A percentile compares a stretch with the other conserved stretches of the same genome.
phyloP scores from a whole-genome alignment of 2,797 vertebrate species.

The Chlorospingus flavigularis region DNA sequence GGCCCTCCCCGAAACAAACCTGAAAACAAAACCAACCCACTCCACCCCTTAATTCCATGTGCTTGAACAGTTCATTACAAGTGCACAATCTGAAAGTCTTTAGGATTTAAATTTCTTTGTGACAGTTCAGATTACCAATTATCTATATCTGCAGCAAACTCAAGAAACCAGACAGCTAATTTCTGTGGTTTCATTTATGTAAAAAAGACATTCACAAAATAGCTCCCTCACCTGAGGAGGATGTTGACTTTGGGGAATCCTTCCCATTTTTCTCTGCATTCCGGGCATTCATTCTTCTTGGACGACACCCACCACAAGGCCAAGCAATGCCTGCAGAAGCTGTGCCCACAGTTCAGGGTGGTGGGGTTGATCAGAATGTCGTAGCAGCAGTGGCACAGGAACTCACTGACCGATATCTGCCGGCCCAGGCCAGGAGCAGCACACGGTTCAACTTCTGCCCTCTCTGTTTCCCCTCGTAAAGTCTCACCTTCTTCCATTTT shows the following conservation, averaged over 20 bases:
- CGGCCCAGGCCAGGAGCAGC: neutral
- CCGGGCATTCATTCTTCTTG: slow-evolving; percentile 90
- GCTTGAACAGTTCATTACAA: neutral
- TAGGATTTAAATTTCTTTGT: neutral
- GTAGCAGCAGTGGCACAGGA: slow-evolving; percentile 94
- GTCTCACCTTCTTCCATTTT: slow-evolving; percentile 77
- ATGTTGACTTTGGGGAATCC: slow-evolving; percentile 95
- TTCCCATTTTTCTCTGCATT: slow-evolving; percentile 92
- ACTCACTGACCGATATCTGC: slow-evolving; percentile 83
- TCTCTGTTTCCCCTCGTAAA: neutral
- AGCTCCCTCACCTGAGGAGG: slow-evolving; percentile 84
- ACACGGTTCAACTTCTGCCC: neutral
- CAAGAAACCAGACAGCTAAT: neutral
- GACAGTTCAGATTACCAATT: neutral
- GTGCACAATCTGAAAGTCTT: neutral
- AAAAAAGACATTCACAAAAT: neutral
- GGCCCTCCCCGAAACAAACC: neutral
- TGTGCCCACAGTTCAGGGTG: slow-evolving; percentile 94
- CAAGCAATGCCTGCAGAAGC: slow-evolving; percentile 93
- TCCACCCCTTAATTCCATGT: neutral
- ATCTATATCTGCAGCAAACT: neutral
- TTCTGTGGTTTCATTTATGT: neutral
- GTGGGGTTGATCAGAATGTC: slow-evolving; percentile 92
- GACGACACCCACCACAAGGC: slow-evolving; percentile 90
- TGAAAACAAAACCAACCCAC: neutral